Base-by-base conservation (phyloP, 2,888 invertebrate genomes). In the Gastrophysa polygoni region DNA sequence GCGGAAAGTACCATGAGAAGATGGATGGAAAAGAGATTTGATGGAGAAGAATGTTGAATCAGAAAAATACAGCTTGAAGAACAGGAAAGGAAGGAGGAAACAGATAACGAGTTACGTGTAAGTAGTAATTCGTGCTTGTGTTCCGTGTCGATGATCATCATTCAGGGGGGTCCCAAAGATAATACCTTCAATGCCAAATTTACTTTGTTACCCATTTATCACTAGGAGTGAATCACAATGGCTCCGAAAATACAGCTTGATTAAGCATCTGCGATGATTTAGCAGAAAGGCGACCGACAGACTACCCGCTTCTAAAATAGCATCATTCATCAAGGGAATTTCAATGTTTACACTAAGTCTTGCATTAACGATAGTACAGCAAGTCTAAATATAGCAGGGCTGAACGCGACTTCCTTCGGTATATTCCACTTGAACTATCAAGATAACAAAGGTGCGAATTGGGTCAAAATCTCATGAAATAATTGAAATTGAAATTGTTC, bases 261-360 rank as follows among this genome's bases (percentile, higher is more conserved):
- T 62, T 47, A 52, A 62, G 54, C 58, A 48, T 48, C 54, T 58
- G 62, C 46, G 54, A 52, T 43, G 51, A 49, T 58, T 62, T 58
- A 60, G 21, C 18, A 58, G 20, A 14, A 50, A 48, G 62, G 58
- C 62, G 57, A 57, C 58, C 46, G 58, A 44, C 55, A 58, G 62
- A 58, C 62, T 62, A 58, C 55, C 38, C 17, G 52, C 58, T 62
- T 58, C 54, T 62, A 58, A 62, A 58, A 62, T 62, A 62, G 62
- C 62, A 46, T 58, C 62, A 62, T 62, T 62, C 58, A 62, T 62
- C 62, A 62, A 54, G n/a, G 55, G 62, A 47, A 56, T 61, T 61
- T 61, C 57, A 52, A 52, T 32, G 59, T 59, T 52, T 59, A 51
- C 51, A 44, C 43, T 43, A 44, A 51, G 28, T 46, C 49, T 61